These are phyloP conservation scores for Aphis craccivora DNA, from an alignment of 1,140 invertebrate species.

Conservation along the genomic window DNA sequence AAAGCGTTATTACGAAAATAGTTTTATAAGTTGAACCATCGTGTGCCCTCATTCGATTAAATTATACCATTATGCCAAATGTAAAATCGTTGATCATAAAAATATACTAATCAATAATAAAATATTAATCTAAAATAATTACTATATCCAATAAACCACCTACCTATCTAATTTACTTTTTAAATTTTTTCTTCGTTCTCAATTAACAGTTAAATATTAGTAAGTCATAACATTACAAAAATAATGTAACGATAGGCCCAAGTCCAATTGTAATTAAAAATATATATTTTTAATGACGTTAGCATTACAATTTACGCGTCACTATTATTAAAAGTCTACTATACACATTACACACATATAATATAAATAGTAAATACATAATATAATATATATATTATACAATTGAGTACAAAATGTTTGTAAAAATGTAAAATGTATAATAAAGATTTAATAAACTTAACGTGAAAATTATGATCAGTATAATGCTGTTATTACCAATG, in stretches of 20 bases:
- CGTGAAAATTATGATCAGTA: background rate
- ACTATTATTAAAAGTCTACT: background rate
- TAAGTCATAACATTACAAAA: background rate
- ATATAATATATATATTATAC: background rate
- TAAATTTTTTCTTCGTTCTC: background rate
- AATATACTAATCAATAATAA: background rate
- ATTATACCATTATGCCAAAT: background rate
- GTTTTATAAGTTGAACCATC: background rate
- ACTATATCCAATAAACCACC: background rate
- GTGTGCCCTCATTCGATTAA: fast-evolving
- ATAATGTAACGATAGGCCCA: background rate
- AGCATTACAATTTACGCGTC: background rate
- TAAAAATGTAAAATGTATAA: background rate
- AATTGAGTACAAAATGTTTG: background rate
- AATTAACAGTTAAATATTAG: background rate
- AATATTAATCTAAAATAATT: background rate
- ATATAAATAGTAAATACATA: background rate
- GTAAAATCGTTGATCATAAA: background rate
- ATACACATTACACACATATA: no score
- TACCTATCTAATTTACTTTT: background rate
- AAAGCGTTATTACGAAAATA: background rate
- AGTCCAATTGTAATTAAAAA: background rate
- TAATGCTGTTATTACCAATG: background rate
- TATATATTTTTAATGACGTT: background rate
- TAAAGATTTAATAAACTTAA: background rate